A percentile compares a stretch with the other conserved stretches of the same genome.
Conservation (phyloP, 2,888 invertebrate species). For the Aphidoletes aphidimyza region DNA sequence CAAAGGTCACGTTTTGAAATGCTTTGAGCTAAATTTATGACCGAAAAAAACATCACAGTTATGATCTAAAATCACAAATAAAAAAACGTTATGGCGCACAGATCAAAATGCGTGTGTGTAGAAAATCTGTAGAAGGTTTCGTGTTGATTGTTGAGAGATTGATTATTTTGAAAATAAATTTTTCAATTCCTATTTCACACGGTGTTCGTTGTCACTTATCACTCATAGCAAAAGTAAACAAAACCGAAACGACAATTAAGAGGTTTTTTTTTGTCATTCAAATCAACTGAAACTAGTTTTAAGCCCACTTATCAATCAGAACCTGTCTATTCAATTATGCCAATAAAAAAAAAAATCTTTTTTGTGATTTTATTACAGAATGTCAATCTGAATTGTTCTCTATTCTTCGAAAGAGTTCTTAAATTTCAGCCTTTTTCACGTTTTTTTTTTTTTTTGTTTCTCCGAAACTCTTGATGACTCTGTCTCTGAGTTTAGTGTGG, state of each 20-base stretch:
- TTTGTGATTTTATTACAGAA: not conserved
- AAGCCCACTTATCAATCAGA: not conserved
- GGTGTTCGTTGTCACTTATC: not conserved
- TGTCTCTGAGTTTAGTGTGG: not conserved
- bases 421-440: too few relatives aligned
- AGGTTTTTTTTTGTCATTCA: not conserved
- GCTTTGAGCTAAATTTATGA: too few relatives aligned
- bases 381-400: too few relatives aligned
- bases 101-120: too few relatives aligned
- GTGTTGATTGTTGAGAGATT: not conserved
- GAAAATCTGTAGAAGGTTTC: too few relatives aligned
- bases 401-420: too few relatives aligned
- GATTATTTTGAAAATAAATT: conserved; percentile 8
- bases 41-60: not conserved
- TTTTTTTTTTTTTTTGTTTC: too few relatives aligned
- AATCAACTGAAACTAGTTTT: conserved; percentile 5
- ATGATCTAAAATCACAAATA: not conserved
- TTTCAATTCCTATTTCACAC: not conserved
- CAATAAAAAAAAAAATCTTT: not conserved
- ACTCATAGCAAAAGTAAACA: not conserved
- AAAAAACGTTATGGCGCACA: not conserved
- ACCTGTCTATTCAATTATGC: not conserved
- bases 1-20: conserved; percentile 1
- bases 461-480: not conserved
- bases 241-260: not conserved